A percentile compares a stretch with the other conserved stretches of the same genome.
Evolutionary conservation across 2,888 invertebrate genomes (phyloP).

Genomic region (Lasius platythorax): DNA sequence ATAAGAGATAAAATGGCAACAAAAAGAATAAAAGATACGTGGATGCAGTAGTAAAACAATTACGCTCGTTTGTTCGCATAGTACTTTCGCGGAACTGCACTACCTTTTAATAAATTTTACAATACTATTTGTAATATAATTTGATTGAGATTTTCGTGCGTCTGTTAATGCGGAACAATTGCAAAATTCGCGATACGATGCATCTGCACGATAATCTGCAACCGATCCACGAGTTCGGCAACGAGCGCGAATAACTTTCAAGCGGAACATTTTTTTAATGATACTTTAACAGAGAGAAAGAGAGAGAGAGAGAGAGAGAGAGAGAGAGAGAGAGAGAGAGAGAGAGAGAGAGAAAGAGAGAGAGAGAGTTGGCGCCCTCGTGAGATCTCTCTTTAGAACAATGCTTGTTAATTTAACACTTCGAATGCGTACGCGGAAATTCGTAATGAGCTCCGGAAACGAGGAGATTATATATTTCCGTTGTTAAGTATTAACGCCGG

Average conservation of each 20-base stretch:
- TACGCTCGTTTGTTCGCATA: not conserved
- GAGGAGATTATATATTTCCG: conserved; percentile 60
- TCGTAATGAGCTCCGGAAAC: conserved; percentile 62
- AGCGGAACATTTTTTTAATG: conserved; percentile 6
- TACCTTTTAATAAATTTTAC: not conserved
- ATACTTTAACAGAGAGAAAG: conserved; percentile 5
- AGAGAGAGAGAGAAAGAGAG: too few species aligned
- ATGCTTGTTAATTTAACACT: conserved; percentile 65
- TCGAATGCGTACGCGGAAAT: conserved; percentile 53
- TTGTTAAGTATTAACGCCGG: conserved; percentile 66
- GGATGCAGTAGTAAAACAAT: not conserved
- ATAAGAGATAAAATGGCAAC: not conserved
- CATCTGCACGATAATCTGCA: not conserved
- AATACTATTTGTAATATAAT: not conserved
- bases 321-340: not conserved
- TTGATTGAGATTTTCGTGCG: not conserved
- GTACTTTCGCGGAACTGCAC: not conserved
- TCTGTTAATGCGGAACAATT: not conserved
- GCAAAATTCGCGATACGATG: not conserved
- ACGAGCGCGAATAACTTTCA: not conserved
- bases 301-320: not conserved
- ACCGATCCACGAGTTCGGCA: not conserved
- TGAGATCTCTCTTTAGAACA: conserved; percentile 12
- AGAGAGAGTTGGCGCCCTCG: not conserved
- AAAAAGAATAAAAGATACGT: not conserved